phyloP scores from a whole-genome alignment of 2,797 vertebrate species.

The Neoniphon sammara region DNA sequence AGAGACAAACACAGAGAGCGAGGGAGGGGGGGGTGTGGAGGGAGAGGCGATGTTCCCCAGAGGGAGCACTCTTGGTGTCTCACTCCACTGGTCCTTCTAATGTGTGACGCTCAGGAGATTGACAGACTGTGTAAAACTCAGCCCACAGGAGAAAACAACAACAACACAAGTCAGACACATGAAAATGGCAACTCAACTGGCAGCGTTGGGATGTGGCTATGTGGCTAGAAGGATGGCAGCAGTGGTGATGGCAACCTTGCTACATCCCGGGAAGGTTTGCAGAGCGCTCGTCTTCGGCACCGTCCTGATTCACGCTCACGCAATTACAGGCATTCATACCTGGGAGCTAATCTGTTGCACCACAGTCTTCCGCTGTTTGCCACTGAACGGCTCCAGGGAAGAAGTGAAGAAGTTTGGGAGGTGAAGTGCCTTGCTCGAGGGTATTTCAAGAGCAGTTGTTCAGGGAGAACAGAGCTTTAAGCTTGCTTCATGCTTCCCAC shows the following conservation, averaged over 20 bases:
- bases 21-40: constrained; percentile 52
- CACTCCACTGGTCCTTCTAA: constrained; percentile 83
- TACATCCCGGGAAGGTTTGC: constrained; percentile 50
- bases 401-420: no score
- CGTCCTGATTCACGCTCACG: constrained; percentile 24
- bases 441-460: no score
- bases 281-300: constrained; percentile 14
- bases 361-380: no score
- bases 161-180: constrained; percentile 76
- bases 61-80: constrained; percentile 79
- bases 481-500: no score
- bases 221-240: constrained; percentile 57
- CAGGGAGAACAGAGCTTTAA: no score
- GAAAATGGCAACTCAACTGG: constrained; percentile 64
- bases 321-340: constrained; percentile 1
- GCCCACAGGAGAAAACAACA: constrained; percentile 81
- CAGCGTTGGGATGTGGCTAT: constrained; percentile 42
- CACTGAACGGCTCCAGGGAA: no score
- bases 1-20: constrained; percentile 29
- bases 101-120: constrained; percentile 83
- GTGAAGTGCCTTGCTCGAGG: no score
- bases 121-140: constrained; percentile 83
- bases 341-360: no score
- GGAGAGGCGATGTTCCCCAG: constrained; percentile 70
- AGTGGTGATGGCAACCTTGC: constrained; percentile 60